These are phyloP conservation scores for Alfaro cultratus DNA, from an alignment of 2,797 vertebrate genomes.

Conservation along the genomic window DNA sequence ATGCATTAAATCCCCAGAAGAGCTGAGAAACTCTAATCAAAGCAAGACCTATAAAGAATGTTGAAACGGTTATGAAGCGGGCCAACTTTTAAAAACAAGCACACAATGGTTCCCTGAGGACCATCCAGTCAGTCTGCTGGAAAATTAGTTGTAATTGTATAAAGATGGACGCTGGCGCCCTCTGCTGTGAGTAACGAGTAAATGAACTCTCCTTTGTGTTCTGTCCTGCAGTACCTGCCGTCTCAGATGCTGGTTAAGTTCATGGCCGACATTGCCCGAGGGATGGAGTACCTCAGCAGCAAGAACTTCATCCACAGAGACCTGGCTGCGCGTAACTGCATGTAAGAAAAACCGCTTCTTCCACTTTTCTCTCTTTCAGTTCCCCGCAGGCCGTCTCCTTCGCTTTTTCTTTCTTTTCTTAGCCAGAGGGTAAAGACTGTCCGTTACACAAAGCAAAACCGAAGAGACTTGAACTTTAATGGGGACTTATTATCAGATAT, in stretches of 20 bases:
- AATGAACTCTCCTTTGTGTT: not conserved
- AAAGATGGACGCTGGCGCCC: slow-evolving; percentile 40
- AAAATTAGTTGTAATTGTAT: slow-evolving; percentile 14
- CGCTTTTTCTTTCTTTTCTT: slow-evolving; percentile 8
- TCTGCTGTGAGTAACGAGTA: slow-evolving; percentile 42
- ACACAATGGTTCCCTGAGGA: slow-evolving; percentile 37
- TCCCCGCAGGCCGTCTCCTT: slow-evolving; percentile 29
- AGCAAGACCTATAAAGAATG: slow-evolving; percentile 53
- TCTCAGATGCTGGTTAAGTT: slow-evolving; percentile 92
- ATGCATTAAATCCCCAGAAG: slow-evolving; percentile 44
- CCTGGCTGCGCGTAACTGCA: slow-evolving; percentile 93
- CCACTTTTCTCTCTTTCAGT: slow-evolving; percentile 34
- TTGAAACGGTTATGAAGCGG: slow-evolving; percentile 40
- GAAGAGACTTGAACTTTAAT: too few relatives aligned
- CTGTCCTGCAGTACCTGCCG: slow-evolving; percentile 84
- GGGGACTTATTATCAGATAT: too few relatives aligned
- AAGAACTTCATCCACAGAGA: slow-evolving; percentile 94
- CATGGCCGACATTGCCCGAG: slow-evolving; percentile 91
- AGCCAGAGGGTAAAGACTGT: not conserved
- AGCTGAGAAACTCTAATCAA: slow-evolving; percentile 61
- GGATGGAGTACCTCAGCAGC: slow-evolving; percentile 91
- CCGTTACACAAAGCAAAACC: not conserved
- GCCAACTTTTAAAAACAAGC: slow-evolving; percentile 30
- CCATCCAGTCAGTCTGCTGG: slow-evolving; percentile 18
- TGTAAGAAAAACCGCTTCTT: slow-evolving; percentile 78